Base-by-base conservation (phyloP, 1,140 invertebrate genomes). In the Callitettix versicolor region DNA sequence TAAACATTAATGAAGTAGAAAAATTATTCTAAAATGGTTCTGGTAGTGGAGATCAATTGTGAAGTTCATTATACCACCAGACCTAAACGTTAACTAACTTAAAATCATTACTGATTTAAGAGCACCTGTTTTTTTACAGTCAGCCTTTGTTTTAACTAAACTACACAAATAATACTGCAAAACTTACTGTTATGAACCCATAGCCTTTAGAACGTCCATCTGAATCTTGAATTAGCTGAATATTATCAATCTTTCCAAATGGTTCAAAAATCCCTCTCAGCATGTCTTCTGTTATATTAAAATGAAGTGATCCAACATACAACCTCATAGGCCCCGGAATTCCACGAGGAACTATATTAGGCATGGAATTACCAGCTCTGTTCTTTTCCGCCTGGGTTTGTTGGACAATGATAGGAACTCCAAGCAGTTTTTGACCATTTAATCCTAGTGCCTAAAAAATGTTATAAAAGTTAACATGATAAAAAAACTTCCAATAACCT, bases 281-380 rank as follows among this genome's bases (percentile, higher is more conserved):
- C 97, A 99, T 99, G 55, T 99, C 95, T 75, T 99, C 95, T 15
- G 92, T 98, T 51, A 99, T 99, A 67, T 98, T 98, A 65, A 96
- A 98, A 74, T 99, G 97, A 22, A 99, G 73, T 24, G 95, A 98
- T 9, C 95, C 95, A 53, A 99, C 93, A 72, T 98, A 98, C 0
- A 99, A 72, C 67, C 94, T 81, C 82, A 98, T 95, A 1, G 96
- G 96, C 36, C 96, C 95, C 56, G 81, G 82, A 50, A 75, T 75
- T 55, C 83, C 82, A 70, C 88, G 87, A 53, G 85, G 86, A 72
- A 86, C 82, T 62, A 87, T 71, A 67, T 87, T 87, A 26, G 86
- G 86, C 70, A 88, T 81, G 1, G 86, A 82, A 71, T 87, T 89
- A 24, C 91, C 91, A 64, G 89, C 84, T 61, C 95, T 79, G 75